A percentile compares a stretch with the other conserved stretches of the same genome.
Conservation (phyloP, 37 sponge, comb jelly and placozoan genomes). For the Chondrilla cf. caribensis region DNA sequence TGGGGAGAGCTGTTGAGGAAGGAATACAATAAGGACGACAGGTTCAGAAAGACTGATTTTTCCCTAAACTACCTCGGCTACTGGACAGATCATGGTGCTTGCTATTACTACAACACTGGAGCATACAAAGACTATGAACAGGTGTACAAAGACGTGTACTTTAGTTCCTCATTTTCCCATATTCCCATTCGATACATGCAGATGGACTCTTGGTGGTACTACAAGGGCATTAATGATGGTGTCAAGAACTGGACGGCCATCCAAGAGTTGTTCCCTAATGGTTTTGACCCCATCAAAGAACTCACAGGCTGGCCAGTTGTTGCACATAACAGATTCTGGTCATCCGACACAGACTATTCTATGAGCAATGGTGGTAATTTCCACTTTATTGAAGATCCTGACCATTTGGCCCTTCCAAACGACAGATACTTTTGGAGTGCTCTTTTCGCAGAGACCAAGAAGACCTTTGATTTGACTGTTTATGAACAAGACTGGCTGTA, state of each 20-base stretch:
- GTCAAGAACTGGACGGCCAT: conserved; percentile 64
- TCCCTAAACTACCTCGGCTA: too few relatives aligned
- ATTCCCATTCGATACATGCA: conserved; percentile 39
- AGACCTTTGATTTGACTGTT: conserved; percentile 34
- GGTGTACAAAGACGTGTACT: conserved; percentile 20
- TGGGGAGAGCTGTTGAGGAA: too few relatives aligned
- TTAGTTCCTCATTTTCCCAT: background rate
- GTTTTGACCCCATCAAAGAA: conserved; percentile 21
- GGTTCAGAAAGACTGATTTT: too few relatives aligned
- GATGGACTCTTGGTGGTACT: conserved; percentile 61
- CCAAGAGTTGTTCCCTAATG: conserved; percentile 45
- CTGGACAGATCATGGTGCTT: conserved; percentile 50
- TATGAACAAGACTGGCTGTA: conserved; percentile 67
- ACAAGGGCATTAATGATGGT: conserved; percentile 41
- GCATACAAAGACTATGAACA: conserved; percentile 31
- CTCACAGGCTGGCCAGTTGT: conserved; percentile 54
- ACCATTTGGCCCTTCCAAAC: conserved; percentile 32
- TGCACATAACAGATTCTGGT: conserved; percentile 62
- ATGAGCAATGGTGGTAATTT: conserved; percentile 41
- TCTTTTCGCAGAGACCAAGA: conserved; percentile 23
- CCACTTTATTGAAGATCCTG: conserved; percentile 27
- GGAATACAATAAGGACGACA: too few relatives aligned
- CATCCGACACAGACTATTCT: conserved; percentile 37
- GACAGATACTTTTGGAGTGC: conserved; percentile 28
- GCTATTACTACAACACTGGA: conserved; percentile 42